Conservation (phyloP, 2,888 invertebrate genomes). For the Taenaris catops region DNA sequence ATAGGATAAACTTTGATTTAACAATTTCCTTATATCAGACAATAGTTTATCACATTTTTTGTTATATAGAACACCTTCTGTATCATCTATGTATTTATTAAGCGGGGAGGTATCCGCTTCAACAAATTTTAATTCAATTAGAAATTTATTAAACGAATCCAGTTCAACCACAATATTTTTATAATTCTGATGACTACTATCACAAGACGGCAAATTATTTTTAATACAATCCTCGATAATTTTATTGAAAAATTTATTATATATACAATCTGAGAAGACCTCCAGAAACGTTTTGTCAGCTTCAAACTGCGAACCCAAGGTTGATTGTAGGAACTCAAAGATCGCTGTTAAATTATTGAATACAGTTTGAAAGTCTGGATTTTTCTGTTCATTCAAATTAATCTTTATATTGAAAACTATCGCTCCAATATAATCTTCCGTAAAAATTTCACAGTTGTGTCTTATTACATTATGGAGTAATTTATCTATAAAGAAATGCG, state of each 20-base stretch:
- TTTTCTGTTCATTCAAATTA: constrained; percentile 44
- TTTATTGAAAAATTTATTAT: constrained; percentile 60
- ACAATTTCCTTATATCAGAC: constrained; percentile 48
- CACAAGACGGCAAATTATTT: constrained; percentile 59
- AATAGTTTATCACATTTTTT: constrained; percentile 69
- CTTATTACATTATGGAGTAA: constrained; percentile 59
- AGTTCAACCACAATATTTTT: constrained; percentile 60
- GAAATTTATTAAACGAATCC: constrained; percentile 64
- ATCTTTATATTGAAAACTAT: constrained; percentile 66
- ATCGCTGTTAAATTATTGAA: constrained; percentile 66
- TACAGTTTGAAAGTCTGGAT: constrained; percentile 60
- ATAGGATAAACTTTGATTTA: constrained; percentile 55
- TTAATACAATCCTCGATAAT: constrained; percentile 67
- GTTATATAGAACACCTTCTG: constrained; percentile 63
- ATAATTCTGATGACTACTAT: constrained; percentile 57
- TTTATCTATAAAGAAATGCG: constrained; percentile 63
- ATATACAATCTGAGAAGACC: constrained; percentile 56
- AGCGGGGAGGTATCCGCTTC: constrained; percentile 54
- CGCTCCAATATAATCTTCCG: constrained; percentile 62
- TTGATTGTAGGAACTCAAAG: constrained; percentile 68
- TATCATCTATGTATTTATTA: constrained; percentile 60
- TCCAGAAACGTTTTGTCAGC: constrained; percentile 56
- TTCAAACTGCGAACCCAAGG: constrained; percentile 59
- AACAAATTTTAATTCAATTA: constrained; percentile 67
- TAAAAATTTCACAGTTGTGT: constrained; percentile 64